A percentile compares a stretch with the other conserved stretches of the same genome.
These are phyloP conservation scores for Lutra lutra DNA, from an alignment of 2,797 vertebrate species.

Conservation along the genomic window DNA sequence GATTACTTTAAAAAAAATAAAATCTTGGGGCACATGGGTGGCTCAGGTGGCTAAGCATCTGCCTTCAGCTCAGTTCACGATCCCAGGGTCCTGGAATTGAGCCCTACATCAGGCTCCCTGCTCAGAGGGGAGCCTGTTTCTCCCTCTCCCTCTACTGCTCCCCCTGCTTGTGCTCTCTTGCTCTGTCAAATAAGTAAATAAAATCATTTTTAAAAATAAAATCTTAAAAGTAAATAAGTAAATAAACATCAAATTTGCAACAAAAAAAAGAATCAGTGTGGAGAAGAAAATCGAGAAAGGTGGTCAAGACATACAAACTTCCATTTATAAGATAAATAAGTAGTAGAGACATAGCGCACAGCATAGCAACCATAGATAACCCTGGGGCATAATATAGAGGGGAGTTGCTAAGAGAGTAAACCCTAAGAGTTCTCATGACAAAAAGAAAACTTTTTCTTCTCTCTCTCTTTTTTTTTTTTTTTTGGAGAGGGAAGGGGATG, in stretches of 20 bases:
- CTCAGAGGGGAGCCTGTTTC: background rate
- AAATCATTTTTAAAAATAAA: background rate
- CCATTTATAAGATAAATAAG: background rate
- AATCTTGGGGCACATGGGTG: background rate
- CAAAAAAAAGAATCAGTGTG: background rate
- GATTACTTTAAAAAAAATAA: background rate
- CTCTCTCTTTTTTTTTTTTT: background rate
- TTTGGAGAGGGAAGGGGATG: background rate
- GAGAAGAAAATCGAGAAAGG: background rate
- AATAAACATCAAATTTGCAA: conserved; percentile 30
- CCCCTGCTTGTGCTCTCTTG: background rate
- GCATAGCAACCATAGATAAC: background rate
- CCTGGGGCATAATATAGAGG: background rate
- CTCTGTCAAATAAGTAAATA: background rate
- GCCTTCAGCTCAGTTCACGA: background rate
- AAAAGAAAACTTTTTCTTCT: background rate
- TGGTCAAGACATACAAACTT: background rate
- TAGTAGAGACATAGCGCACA: background rate
- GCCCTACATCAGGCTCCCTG: background rate
- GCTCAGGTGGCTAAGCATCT: too few relatives aligned
- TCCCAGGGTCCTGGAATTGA: background rate
- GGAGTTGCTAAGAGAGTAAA: background rate
- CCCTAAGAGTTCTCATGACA: background rate
- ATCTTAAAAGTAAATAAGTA: background rate
- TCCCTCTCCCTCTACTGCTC: background rate